Evolutionary conservation across 2,797 vertebrate species (phyloP).

Genomic region (Galagoides demidoff): DNA sequence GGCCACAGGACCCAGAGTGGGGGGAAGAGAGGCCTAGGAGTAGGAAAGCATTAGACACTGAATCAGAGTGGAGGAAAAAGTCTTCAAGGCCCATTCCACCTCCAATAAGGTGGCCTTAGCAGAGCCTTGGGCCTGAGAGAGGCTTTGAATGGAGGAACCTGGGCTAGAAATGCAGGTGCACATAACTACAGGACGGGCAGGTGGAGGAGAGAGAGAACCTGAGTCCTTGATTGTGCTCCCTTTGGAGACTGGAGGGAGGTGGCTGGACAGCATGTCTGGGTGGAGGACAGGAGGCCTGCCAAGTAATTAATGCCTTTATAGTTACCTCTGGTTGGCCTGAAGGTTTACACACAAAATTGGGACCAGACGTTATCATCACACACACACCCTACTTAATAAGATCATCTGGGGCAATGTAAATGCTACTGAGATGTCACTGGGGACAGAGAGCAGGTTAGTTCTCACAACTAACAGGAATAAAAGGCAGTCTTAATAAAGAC

Average conservation of each 20-base stretch:
- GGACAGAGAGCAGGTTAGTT: not conserved
- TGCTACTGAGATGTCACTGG: not conserved
- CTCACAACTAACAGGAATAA: not conserved
- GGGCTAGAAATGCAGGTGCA: not conserved
- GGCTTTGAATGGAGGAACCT: not conserved
- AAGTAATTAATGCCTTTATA: not conserved
- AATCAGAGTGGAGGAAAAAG: not conserved
- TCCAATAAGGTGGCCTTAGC: too few relatives aligned
- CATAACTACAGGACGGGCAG: not conserved
- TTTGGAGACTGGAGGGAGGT: not conserved
- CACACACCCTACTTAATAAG: not conserved
- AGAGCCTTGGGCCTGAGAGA: not conserved
- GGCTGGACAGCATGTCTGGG: not conserved
- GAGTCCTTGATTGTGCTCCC: not conserved
- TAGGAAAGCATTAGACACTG: not conserved
- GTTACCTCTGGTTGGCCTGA: not conserved
- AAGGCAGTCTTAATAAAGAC: not conserved
- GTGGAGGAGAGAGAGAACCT: too few relatives aligned
- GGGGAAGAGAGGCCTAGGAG: not conserved
- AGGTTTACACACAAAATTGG: not conserved
- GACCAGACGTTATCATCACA: not conserved
- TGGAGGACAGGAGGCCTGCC: not conserved
- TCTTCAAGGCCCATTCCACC: not conserved
- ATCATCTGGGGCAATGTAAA: not conserved
- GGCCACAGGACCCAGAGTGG: not conserved